A percentile compares a stretch with the other conserved stretches of the same genome.
Evolutionary conservation across 2,888 invertebrate species (phyloP).

Genomic region (Aspidiotus destructor): DNA sequence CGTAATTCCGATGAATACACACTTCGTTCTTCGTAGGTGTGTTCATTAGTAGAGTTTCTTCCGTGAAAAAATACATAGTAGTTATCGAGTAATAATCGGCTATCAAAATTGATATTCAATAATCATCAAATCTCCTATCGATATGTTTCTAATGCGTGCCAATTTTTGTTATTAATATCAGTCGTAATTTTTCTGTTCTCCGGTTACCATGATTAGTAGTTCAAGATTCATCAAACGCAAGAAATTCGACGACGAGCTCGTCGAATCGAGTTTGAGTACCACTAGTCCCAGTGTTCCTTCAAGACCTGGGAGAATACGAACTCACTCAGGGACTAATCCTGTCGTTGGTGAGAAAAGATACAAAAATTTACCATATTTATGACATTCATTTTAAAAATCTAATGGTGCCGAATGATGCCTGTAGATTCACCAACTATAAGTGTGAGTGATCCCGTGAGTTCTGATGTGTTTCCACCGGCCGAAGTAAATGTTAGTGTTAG

Average conservation of each 20-base stretch:
- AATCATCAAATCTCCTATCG: neutral
- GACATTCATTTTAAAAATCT: neutral
- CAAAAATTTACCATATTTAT: neutral
- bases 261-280: conserved; percentile 72
- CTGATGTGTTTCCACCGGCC: conserved; percentile 14
- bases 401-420: neutral
- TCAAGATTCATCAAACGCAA: conserved; percentile 89
- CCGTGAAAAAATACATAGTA: neutral
- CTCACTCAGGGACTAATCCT: conserved; percentile 42
- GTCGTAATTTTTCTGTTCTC: too few relatives aligned
- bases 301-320: conserved; percentile 41
- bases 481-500: neutral
- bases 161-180: too few relatives aligned
- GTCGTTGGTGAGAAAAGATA: neutral
- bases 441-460: neutral
- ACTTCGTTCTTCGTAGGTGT: too few relatives aligned
- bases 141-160: too few relatives aligned
- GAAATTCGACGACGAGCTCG: conserved; percentile 93
- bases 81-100: neutral
- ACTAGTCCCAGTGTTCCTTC: conserved; percentile 38
- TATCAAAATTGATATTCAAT: neutral
- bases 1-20: too few relatives aligned
- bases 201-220: conserved; percentile 48
- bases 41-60: neutral
- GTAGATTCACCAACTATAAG: neutral